Evolutionary conservation across 1,140 invertebrate species (phyloP), one percentile per base, ranked within the genome.

Genomic region (Belonocnema kinseyi): DNA sequence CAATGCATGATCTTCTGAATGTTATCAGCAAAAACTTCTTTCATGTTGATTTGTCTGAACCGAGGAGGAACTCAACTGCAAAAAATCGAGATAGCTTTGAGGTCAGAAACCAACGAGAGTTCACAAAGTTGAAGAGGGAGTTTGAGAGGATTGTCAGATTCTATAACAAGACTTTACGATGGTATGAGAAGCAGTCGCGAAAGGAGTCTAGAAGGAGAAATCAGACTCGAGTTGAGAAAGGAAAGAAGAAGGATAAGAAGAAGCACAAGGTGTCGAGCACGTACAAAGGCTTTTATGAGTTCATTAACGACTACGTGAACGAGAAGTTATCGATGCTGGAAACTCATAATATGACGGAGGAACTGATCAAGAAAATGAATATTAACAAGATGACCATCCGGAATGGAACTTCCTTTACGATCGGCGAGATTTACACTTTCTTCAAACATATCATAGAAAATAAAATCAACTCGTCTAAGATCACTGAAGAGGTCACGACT

Each of bases 361-460:
- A 89, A 14, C 76, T 91, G 12, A 89, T 91, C 7, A 85, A 80
- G 14, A 89, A 85, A 73, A 87, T 91, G 85, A 91, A 90, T 53
- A 85, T 91, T 21, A 88, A 91, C 54, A 90, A 90, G 72, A 85
- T 88, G 16, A 85, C 87, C 7, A 85, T 88, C 21, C 84, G 83
- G 13, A 92, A 92, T 54, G 89, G 89, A 13, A 91, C 90, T 16
- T 88, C 82, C 33, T 90, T 91, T 74, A 88, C 88, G 5, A 81
- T 90, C 0, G 87, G 87, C 61, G 88, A 92, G 74, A 89, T 91
- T 81, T 92, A 92, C 83, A 87, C 90, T 54, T 90, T 91, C 81
- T 90, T 91, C 84, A 91, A 90, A 91, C 91, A 92, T 92, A 92
- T 92, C 91, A 92, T 91, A 85, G 90, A 91, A 56, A 85, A 87